A percentile compares a stretch with the other conserved stretches of the same genome.
Conservation (phyloP, 1,140 invertebrate species). For the Camponotus pennsylvanicus region DNA sequence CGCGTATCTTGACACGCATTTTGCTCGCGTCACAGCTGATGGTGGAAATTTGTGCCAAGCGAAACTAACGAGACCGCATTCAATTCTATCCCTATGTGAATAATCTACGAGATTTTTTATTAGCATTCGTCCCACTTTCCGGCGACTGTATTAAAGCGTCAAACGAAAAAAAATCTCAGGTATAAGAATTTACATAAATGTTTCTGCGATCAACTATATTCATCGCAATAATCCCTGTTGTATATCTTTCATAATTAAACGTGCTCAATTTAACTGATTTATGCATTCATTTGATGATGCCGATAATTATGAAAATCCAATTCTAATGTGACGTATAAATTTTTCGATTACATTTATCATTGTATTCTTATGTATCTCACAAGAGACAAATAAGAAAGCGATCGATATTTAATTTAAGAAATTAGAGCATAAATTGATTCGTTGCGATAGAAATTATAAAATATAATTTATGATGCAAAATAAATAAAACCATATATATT, state of each 20-base stretch:
- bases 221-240: background rate
- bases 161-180: conserved; percentile 30
- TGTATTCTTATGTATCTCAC: background rate
- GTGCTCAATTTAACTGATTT: conserved; percentile 13
- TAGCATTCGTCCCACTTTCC: conserved; percentile 4
- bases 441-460: background rate
- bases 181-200: conserved; percentile 62
- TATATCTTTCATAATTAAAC: conserved; percentile 15
- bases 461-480: background rate
- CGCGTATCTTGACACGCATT: background rate
- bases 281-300: conserved; percentile 6
- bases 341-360: background rate
- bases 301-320: conserved; percentile 17
- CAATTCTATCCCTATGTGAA: background rate
- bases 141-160: background rate
- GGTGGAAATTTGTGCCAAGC: conserved; percentile 9
- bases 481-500: background rate
- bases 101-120: conserved; percentile 15
- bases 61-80: conserved; percentile 14
- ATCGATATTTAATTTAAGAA: background rate
- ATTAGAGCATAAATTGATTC: background rate
- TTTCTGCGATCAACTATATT: conserved; percentile 11
- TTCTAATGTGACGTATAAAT: background rate
- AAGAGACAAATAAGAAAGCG: background rate
- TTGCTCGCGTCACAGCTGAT: background rate